Conservation (phyloP, 1,140 invertebrate genomes). For the Drosophila ananassae region DNA sequence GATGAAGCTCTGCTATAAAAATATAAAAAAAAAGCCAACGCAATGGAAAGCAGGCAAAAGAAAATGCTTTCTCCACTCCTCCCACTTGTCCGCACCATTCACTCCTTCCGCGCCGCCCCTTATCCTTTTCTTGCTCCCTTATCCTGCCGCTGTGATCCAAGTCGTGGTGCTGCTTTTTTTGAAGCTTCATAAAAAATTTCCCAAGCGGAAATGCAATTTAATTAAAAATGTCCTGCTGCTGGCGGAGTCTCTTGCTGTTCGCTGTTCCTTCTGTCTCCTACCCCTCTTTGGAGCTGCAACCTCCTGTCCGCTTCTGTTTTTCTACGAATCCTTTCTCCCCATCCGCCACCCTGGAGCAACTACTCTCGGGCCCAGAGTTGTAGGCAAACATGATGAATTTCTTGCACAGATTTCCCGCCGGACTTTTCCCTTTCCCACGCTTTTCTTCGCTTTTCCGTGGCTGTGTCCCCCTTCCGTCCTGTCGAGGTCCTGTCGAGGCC, state of each 20-base stretch:
- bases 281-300: conserved; percentile 8
- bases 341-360: conserved; percentile 23
- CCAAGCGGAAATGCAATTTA: conserved; percentile 82
- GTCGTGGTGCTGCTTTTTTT: conserved; percentile 56
- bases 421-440: conserved; percentile 18
- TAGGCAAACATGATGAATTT: conserved; percentile 81
- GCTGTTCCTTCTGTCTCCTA: neutral
- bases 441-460: neutral
- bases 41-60: conserved; percentile 49
- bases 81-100: neutral
- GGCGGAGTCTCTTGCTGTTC: conserved; percentile 28
- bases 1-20: conserved; percentile 74
- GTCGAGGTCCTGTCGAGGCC: neutral
- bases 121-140: neutral
- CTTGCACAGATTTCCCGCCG: conserved; percentile 77
- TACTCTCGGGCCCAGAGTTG: conserved; percentile 60
- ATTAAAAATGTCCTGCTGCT: conserved; percentile 77
- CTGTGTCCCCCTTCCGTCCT: too few species aligned
- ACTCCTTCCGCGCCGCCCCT: too few species aligned
- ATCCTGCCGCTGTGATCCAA: neutral
- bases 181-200: conserved; percentile 82
- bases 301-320: conserved; percentile 6
- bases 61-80: conserved; percentile 40
- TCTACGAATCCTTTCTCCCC: conserved; percentile 4
- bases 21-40: conserved; percentile 66